Evolutionary conservation across 2,797 vertebrate genomes (phyloP).

Genomic region (Xenentodon cancila): DNA sequence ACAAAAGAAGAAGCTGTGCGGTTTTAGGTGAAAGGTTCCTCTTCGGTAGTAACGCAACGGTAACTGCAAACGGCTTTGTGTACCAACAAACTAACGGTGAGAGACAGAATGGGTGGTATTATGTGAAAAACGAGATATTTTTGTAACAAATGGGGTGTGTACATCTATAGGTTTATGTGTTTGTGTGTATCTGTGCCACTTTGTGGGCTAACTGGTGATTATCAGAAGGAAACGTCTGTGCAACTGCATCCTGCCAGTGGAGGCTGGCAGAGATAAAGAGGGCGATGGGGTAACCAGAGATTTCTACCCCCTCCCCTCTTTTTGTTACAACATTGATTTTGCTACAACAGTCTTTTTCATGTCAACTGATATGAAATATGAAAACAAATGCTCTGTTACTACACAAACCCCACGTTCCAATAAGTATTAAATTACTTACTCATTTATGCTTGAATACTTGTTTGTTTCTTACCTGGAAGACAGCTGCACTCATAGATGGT

Average conservation of each 20-base stretch:
- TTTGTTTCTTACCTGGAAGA: slow-evolving; percentile 87
- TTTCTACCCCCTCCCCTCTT: slow-evolving; percentile 34
- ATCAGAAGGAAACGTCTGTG: slow-evolving; percentile 78
- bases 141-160: slow-evolving; percentile 35
- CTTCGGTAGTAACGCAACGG: slow-evolving; percentile 7
- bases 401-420: background rate
- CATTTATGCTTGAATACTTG: background rate
- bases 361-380: slow-evolving; percentile 42
- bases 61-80: background rate
- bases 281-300: slow-evolving; percentile 25
- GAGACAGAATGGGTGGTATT: slow-evolving; percentile 11
- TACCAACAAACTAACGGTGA: slow-evolving; percentile 20
- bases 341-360: slow-evolving; percentile 45
- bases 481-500: slow-evolving; percentile 91
- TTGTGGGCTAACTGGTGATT: slow-evolving; percentile 36
- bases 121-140: slow-evolving; percentile 37
- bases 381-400: slow-evolving; percentile 32
- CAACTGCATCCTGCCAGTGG: slow-evolving; percentile 68
- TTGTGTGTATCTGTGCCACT: slow-evolving; percentile 30
- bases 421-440: background rate
- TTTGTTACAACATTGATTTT: slow-evolving; percentile 47
- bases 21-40: background rate
- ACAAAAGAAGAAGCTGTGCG: no score
- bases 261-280: slow-evolving; percentile 45
- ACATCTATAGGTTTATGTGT: slow-evolving; percentile 41